Evolutionary conservation across 2,888 invertebrate genomes (phyloP), one percentile per base, ranked within the genome.

Genomic region (Chironomus tentans): DNA sequence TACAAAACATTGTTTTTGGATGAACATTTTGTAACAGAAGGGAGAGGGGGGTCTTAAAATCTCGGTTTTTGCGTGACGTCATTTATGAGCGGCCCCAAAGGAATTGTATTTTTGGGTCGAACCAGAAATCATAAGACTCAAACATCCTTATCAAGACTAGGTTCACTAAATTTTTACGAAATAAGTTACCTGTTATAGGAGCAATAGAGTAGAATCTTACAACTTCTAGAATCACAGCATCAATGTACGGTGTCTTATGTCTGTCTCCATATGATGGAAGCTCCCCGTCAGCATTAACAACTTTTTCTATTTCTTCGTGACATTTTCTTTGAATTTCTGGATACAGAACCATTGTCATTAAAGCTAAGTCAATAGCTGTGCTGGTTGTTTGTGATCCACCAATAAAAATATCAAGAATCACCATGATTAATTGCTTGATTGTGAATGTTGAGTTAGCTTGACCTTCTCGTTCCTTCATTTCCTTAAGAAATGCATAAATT

Each of bases 321-420:
- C 89, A 82, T 79, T 86, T 85, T 2, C 82, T 80, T 80, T 91
- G 90, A 3, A 90, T 81, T 10, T 89, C 87, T 68, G 87, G 86
- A 77, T 87, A 83, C 28, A 87, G 80, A 18, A 88, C 83, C 85
- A 90, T 87, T 78, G 86, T 85, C 79, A 90, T 83, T 70, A 91
- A 83, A 0, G 87, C 85, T 79, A 90, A 87, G 78, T 89, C 88
- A 15, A 91, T 81, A 0, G 89, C 88, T 50, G 84, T 86, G 77
- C 88, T 87, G 0, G 90, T 90, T 0, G 90, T 90, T 78, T 87
- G 86, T 0, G 87, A 85, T 2, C 91, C 91, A 4, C 89, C 91
- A 79, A 91, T 87, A 79, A 91, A 89, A 68, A 91, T 84, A 81
- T 91, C 91, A 76, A 90, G 80, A 78, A 90, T 87, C 4, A 89